Percentiles rank a stretch among this genome's conserved stretches.
Evolutionary conservation across 2,888 invertebrate genomes (phyloP).

Genomic region (Drepanosiphum platanoidis): DNA sequence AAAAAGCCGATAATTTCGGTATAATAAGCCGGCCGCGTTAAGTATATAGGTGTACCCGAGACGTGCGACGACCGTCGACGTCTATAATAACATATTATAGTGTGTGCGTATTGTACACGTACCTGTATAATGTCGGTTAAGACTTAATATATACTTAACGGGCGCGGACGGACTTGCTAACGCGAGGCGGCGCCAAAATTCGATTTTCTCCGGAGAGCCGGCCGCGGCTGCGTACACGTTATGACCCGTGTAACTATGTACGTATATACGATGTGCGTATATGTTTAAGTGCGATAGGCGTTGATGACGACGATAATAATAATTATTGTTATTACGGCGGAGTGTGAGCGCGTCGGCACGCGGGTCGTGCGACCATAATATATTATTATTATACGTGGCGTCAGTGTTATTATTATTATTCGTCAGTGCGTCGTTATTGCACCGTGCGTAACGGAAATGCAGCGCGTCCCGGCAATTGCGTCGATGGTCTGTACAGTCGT

Average conservation of each 20-base stretch:
- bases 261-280: neutral
- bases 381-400: too few relatives aligned
- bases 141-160: neutral
- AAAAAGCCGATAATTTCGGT: conserved; percentile 30
- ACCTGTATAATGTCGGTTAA: neutral
- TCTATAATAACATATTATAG: neutral
- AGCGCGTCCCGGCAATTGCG: too few relatives aligned
- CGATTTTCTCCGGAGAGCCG: neutral
- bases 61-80: neutral
- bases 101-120: neutral
- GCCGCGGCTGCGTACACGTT: neutral
- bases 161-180: neutral
- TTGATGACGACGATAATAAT: neutral
- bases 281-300: neutral
- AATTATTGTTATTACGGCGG: neutral
- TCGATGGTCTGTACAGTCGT: too few relatives aligned
- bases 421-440: too few relatives aligned
- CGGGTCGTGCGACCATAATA: neutral
- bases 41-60: neutral
- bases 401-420: too few relatives aligned
- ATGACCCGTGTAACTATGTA: too few relatives aligned
- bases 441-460: too few relatives aligned
- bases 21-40: neutral
- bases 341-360: too few relatives aligned
- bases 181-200: conserved; percentile 37